These are phyloP conservation scores for Microctonus brassicae DNA, from an alignment of 2,888 invertebrate genomes.

Conservation along the genomic window DNA sequence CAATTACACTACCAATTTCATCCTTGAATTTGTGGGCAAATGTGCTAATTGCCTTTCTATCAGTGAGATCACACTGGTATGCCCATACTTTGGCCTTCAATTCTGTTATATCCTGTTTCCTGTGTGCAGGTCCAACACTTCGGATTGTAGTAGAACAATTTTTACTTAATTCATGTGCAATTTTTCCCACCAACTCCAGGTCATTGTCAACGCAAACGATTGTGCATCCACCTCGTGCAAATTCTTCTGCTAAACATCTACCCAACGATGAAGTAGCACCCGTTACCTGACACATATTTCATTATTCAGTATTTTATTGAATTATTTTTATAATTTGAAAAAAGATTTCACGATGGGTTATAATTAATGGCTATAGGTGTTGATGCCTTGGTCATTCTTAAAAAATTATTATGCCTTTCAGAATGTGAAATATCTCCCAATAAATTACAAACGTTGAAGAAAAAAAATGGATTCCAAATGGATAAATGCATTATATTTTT, in stretches of 20 bases:
- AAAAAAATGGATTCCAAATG: too few species aligned
- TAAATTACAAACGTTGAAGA: too few species aligned
- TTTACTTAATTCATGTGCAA: conserved; percentile 41
- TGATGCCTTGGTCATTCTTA: too few species aligned
- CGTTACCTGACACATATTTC: conserved; percentile 52
- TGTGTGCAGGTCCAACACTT: conserved; percentile 46
- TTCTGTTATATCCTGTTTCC: conserved; percentile 44
- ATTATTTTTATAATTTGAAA: too few species aligned
- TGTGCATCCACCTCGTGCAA: conserved; percentile 58
- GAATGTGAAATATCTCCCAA: too few species aligned
- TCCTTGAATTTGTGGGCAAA: conserved; percentile 56
- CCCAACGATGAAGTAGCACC: conserved; percentile 59
- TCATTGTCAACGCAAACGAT: conserved; percentile 60
- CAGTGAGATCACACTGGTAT: conserved; percentile 57
- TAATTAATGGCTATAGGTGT: too few species aligned
- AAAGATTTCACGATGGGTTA: too few species aligned
- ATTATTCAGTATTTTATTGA: too few species aligned
- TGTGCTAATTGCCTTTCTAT: conserved; percentile 54
- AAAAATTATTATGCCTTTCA: too few species aligned
- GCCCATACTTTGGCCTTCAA: conserved; percentile 43
- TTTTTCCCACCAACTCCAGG: conserved; percentile 45
- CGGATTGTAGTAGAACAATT: conserved; percentile 44
- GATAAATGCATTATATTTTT: too few species aligned
- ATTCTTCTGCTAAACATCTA: conserved; percentile 58
- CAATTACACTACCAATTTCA: conserved; percentile 59